These are phyloP conservation scores for Epinephelus malabaricus DNA, from an alignment of 2,797 vertebrate genomes.

Conservation along the genomic window DNA sequence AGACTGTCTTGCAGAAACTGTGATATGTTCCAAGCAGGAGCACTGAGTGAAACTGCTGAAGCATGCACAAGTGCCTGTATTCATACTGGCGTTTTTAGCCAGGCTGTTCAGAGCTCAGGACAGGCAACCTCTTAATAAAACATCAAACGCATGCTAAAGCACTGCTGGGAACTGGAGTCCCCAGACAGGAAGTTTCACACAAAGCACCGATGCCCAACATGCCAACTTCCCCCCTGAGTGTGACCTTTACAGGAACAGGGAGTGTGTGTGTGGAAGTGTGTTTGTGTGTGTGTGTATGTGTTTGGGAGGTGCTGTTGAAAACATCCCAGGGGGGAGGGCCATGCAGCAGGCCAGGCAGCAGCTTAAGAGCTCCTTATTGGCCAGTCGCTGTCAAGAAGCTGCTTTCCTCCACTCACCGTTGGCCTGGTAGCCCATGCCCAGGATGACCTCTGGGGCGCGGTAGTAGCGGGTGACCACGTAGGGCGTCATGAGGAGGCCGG, in stretches of 20 bases:
- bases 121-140: constrained; percentile 69
- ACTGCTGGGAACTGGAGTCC: constrained; percentile 59
- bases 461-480: constrained; percentile 99
- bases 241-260: constrained; percentile 58
- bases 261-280: constrained; percentile 17
- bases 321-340: constrained; percentile 44
- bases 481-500: constrained; percentile 98
- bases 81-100: constrained; percentile 25
- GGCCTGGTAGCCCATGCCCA: constrained; percentile 99
- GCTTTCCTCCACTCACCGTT: constrained; percentile 90
- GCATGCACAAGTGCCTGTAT: constrained; percentile 57
- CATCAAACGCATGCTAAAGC: constrained; percentile 74
- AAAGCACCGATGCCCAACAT: constrained; percentile 63
- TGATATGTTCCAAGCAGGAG: constrained; percentile 36
- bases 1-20: constrained; percentile 21
- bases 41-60: constrained; percentile 39
- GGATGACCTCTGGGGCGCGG: constrained; percentile 97
- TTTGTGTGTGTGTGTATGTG: constrained; percentile 25
- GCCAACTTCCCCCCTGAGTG: constrained; percentile 52
- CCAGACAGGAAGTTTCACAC: constrained; percentile 67
- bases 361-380: constrained; percentile 43
- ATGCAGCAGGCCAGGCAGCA: constrained; percentile 75
- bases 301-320: constrained; percentile 41
- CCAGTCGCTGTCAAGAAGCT: constrained; percentile 17
- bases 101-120: constrained; percentile 44